Evolutionary conservation across 2,113 vertebrate species (phyloP).

Genomic region (Panurus biarmicus): DNA sequence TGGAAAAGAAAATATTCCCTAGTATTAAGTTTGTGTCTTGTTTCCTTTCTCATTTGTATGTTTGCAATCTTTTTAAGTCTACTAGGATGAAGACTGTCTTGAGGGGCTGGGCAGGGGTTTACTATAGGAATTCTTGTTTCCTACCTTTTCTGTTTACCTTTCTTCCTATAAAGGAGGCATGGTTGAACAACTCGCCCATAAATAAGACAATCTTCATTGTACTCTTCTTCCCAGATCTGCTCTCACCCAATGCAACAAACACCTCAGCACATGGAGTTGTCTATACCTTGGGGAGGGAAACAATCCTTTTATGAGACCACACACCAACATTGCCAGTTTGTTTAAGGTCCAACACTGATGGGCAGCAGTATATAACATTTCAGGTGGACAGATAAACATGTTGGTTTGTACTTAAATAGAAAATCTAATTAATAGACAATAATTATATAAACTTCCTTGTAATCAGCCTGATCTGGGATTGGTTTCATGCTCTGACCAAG

Average conservation of each 20-base stretch:
- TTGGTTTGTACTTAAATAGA: background rate
- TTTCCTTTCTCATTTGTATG: background rate
- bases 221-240: background rate
- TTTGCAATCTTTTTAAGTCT: background rate
- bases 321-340: background rate
- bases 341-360: background rate
- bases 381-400: background rate
- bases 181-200: background rate
- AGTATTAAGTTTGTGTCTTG: background rate
- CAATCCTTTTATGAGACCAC: background rate
- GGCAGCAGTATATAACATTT: background rate
- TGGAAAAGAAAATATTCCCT: background rate
- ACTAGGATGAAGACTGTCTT: background rate
- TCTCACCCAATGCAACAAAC: background rate
- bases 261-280: background rate
- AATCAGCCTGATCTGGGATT: background rate
- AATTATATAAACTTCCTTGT: background rate
- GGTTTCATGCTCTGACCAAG: background rate
- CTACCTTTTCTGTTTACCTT: background rate
- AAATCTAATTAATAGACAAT: background rate
- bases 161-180: background rate
- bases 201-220: fast-evolving
- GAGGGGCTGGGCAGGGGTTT: background rate
- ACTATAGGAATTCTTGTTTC: background rate
- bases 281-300: background rate